phyloP scores from a whole-genome alignment of 2,113 vertebrate genomes.

The Oenanthe melanoleuca region DNA sequence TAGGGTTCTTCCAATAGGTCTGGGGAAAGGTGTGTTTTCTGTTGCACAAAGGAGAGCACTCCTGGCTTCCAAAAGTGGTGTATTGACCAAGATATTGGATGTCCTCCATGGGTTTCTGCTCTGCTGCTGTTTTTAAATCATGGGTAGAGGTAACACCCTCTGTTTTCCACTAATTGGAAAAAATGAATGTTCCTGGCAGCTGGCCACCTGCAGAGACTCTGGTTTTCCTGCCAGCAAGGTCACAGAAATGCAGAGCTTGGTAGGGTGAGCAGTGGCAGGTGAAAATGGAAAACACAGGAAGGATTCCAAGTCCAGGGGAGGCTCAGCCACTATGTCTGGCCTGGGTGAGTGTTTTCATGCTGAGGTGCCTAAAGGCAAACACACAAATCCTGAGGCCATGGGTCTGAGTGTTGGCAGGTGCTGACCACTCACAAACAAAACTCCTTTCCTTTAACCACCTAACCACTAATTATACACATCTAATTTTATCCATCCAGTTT shows the following conservation, averaged over 20 bases:
- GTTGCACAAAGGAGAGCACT: neutral
- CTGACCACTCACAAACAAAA: conserved; percentile 16
- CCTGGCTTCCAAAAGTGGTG: neutral
- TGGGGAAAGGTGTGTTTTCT: neutral
- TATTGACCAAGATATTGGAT: neutral
- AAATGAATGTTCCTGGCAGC: neutral
- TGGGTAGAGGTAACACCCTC: neutral
- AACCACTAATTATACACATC: neutral
- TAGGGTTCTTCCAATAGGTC: neutral
- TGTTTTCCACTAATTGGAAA: conserved; percentile 18
- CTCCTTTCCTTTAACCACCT: neutral
- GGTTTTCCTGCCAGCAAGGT: conserved; percentile 3
- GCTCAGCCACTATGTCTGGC: neutral
- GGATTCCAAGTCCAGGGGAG: neutral
- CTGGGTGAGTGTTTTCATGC: neutral
- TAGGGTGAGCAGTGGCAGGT: neutral
- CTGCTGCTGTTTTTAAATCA: neutral
- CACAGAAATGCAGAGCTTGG: neutral
- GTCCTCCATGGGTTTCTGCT: neutral
- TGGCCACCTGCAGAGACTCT: neutral
- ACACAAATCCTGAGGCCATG: neutral
- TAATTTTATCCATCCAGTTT: conserved; percentile 26
- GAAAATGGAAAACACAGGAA: neutral
- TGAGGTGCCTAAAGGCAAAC: neutral
- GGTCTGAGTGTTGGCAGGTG: neutral